phyloP scores from a whole-genome alignment of 2,888 invertebrate species.

The Lasioglossum calceatum region DNA sequence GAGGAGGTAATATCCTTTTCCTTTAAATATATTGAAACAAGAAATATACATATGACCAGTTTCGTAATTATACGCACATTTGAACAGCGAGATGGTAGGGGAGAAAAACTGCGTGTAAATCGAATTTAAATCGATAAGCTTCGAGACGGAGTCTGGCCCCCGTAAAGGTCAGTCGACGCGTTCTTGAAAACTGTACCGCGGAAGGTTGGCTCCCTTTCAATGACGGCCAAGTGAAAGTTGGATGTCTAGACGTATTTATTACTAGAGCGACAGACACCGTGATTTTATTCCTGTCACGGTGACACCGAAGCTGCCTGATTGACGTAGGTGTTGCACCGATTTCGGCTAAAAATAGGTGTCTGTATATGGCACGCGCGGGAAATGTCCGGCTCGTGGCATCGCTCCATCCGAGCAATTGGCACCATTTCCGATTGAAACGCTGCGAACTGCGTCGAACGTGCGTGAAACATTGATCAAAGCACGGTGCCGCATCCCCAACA shows the following conservation, averaged over 20 bases:
- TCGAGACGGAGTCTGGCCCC: neutral
- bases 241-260: slow-evolving; percentile 64
- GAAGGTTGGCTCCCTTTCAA: slow-evolving; percentile 45
- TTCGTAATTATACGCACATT: no score
- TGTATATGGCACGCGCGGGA: slow-evolving; percentile 55
- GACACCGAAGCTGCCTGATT: slow-evolving; percentile 52
- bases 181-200: slow-evolving; percentile 51
- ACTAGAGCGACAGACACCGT: slow-evolving; percentile 53
- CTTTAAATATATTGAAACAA: no score
- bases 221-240: slow-evolving; percentile 64
- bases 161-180: slow-evolving; percentile 29
- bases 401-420: slow-evolving; percentile 53
- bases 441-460: slow-evolving; percentile 4
- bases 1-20: no score
- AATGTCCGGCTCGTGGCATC: slow-evolving; percentile 49
- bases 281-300: slow-evolving; percentile 59
- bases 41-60: no score
- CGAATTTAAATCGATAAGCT: neutral
- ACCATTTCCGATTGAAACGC: slow-evolving; percentile 12
- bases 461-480: slow-evolving; percentile 3
- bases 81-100: no score
- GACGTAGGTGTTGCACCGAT: slow-evolving; percentile 63
- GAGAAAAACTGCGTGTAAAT: neutral
- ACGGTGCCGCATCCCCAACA: neutral
- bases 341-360: slow-evolving; percentile 55